Evolutionary conservation across 2,888 invertebrate genomes (phyloP).

Genomic region (Agriotes lineatus): DNA sequence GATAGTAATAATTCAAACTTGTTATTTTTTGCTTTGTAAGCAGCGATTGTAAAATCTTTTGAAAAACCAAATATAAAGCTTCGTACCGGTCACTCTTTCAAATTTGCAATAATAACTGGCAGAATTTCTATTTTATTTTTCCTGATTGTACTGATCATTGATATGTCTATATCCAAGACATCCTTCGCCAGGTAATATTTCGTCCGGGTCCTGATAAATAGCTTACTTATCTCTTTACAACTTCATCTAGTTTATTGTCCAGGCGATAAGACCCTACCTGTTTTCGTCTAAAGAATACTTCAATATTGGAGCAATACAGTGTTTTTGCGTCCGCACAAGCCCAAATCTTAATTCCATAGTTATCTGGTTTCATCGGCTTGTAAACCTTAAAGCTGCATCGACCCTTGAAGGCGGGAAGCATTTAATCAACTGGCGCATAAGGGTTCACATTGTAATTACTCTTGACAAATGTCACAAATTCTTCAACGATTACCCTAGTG

Average conservation of each 20-base stretch:
- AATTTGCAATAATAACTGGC: conserved; percentile 3
- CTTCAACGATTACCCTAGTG: too few relatives aligned
- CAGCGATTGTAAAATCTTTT: neutral
- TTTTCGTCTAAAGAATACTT: neutral
- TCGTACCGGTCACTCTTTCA: neutral
- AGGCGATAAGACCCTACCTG: neutral
- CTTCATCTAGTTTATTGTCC: neutral
- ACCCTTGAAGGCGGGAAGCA: neutral
- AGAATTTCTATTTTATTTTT: conserved; percentile 12
- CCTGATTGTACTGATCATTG: conserved; percentile 5
- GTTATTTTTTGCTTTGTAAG: conserved; percentile 27
- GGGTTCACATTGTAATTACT: neutral
- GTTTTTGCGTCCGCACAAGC: conserved; percentile 10
- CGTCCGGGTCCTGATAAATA: neutral
- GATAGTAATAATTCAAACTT: conserved; percentile 45
- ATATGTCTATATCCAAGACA: conserved; percentile 9
- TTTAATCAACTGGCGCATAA: conserved; percentile 1
- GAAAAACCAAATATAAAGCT: conserved; percentile 16
- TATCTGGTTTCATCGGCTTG: conserved; percentile 3
- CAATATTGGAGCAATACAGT: conserved; percentile 14
- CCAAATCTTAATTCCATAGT: conserved; percentile 4
- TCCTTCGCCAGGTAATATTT: conserved; percentile 13
- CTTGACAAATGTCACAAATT: too few relatives aligned
- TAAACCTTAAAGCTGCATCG: neutral
- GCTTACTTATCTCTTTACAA: neutral